Base-by-base conservation (phyloP, 1,140 invertebrate genomes). In the Argopecten irradians region DNA sequence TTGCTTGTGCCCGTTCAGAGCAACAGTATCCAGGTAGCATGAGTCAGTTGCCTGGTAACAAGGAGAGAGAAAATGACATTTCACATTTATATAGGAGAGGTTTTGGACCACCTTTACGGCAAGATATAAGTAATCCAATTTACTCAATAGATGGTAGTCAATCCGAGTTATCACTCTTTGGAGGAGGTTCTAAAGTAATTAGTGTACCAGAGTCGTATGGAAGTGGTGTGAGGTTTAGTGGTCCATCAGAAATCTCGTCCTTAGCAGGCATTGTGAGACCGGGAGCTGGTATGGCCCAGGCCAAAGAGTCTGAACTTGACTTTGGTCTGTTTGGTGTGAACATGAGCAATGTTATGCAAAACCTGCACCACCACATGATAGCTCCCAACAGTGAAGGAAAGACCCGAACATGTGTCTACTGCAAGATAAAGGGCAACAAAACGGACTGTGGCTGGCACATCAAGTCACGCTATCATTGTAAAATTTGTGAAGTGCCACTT, bases 391-490 rank as follows among this genome's bases (percentile, higher is more conserved):
- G 84, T 34, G 87, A 87, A 22, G 85, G 84, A 33, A 87, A 87
- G 32, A 87, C 89, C n/a, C 32, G 86, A 22, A 85, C 87, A 1
- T 90, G 89, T 84, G 85, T 34, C 0, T 90, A 86, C 34, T 90
- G 89, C 84, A 88, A 88, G 34, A 36, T 86, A 1, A 83, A 16
- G 1, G 43, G 87, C 32, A 86, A 86, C 86, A 88, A 86, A 28
- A 90, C 89, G 0, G 84, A 55, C 5, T 88, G 87, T 86, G 89
- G 89, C 5, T 90, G 89, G 89, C 34, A 88, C 82, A 35, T 90
- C 0, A 88, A 88, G 39, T 90, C 84, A 1, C 88, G 88, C 71
- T 90, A 90, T 35, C 39, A 83, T 34, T 90, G 89, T 86, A 35
- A 83, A 28, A 87, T 83, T 13, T 90, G 89, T 86, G 87, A 90